Evolutionary conservation across 2,888 invertebrate species (phyloP), one percentile per base, ranked within the genome.

Genomic region (Cephus rjabovi): DNA sequence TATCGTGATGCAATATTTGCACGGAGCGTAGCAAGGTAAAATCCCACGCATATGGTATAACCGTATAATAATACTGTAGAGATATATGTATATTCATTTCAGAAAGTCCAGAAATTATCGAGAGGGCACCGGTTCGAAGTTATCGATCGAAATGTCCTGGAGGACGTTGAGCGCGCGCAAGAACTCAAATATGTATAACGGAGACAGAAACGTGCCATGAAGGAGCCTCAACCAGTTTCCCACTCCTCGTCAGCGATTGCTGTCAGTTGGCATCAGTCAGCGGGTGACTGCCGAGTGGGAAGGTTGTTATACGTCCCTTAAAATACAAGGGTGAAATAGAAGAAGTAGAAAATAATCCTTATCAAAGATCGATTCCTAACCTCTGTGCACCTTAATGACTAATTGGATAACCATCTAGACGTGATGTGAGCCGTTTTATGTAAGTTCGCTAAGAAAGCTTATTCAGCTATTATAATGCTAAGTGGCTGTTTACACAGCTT

Each of bases 361-460:
- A 23, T 56, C 23, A 1, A 9, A 23, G 56, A 71, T 34, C 71
- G 31, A 71, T 71, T 71, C 31, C 33, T 71, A 71, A 71, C 71
- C 71, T 71, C 71, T 33, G 33, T 34, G 71, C 31, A 12, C 12
- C 11, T 71, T 31, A 31, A 71, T 33, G 71, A 31, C 31, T 34
- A 71, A 71, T 71, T 34, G 71, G 71, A 71, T 71, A 12, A 71
- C 1, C 31, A 71, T 31, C 71, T 15, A 23, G 31, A 12, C 33
- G 71, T 33, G 23, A 71, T 71, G 71, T 71, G 71, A 71, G 31
- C 71, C 71, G 31, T 30, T 71, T 71, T 71, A 71, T 31, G 71
- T 71, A 71, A 71, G 71, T 71, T 71, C 23, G 40, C 9, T 56
- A 56, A 56, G 56, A 56, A 56, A 56, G 23, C 56, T 56, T 56